Evolutionary conservation across 92 coral and sea anemone genomes (phyloP), one percentile per base, ranked within the genome.

Genomic region (Paragorgia papillata): DNA sequence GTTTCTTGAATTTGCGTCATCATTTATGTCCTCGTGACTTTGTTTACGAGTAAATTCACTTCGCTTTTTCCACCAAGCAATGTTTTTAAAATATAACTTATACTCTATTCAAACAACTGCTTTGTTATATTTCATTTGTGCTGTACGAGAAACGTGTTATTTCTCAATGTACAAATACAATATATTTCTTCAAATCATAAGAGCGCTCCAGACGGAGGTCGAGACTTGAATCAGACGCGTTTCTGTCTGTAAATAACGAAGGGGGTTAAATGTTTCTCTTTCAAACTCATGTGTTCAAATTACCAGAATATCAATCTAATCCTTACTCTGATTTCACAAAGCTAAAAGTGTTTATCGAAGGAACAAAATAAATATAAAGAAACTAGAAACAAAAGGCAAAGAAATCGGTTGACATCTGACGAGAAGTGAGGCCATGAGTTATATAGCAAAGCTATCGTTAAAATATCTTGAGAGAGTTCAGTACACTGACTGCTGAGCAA

Each of bases 211-310:
- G 78, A 71, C 78, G 78, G 15, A n/a, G 33, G 25, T 53, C 78
- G 78, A 71, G 78, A 71, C 78, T 53, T 32, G 8, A 55, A 29
- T 71, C 78, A 71, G 78, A 71, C 78, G 34, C 34, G 51, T 55
- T 71, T 71, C 51, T 50, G 78, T 71, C 78, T 71, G 78, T 43
- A 58, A 71, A 71, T 25, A 71, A 48, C 24, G 19, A 71, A 71
- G 46, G 46, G 64, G 61, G 57, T 8, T 51, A 31, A 27, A 58
- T 25, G 25, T 25, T 17, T 34, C 41, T 46, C 53, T 6, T 46
- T 46, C 53, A 46, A 46, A 46, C n/a, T 46, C 53, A 46, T 7
- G 2, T 15, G 53, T 15, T 46, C n/a, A 46, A 46, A 44, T 35
- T 68, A 21, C 22, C 49, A 28, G n/a, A 46, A 15, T 15, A 46